Base-by-base conservation (phyloP, 2,113 vertebrate genomes). In the Dendrocopos noguchii region DNA sequence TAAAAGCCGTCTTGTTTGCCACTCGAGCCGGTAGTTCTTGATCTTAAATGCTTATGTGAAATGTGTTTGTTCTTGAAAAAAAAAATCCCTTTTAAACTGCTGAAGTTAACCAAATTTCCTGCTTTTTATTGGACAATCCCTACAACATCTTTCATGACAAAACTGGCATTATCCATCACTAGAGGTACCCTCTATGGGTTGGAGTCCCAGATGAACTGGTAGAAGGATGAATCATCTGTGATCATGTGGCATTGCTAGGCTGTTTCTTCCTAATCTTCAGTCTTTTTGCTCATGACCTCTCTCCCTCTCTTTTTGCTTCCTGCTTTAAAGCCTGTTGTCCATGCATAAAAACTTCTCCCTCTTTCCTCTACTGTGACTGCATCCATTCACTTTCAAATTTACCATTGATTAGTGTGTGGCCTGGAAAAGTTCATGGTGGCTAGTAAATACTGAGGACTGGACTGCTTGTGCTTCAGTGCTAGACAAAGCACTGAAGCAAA, bases 31-130 rank as follows among this genome's bases (percentile, higher is more conserved):
- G 44, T 88, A 50, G 90, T 86, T 91, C 82, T 92, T 91, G 53
- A 59, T 90, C 76, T 80, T 93, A 88, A 91, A 88, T 72, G 27
- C 34, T 88, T 88, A 92, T 78, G 65, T 78, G 56, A 88, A 84
- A 79, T 46, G 4, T 47, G 6, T 22, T 90, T 10, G 20, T 75
- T 88, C 61, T 86, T 91, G 53, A 88, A 87, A 90, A 36, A 36
- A n/a, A 78, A 28, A 78, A 28, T 80, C 21, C 16, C 25, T 80
- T 84, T 61, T 74, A 18, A 57, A 56, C 39, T 75, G 24, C 47
- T 57, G n/a, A 47, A 10, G 28, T 71, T 87, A 89, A 80, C 18
- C 31, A 75, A 74, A 80, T 87, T 34, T 89, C 31, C 42, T 82
- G 20, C 2, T 19, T 66, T 66, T 80, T 87, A 39, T 56, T 75